Conservation (phyloP, 2,888 invertebrate genomes). For the Mesopsocus fuscifrons region DNA sequence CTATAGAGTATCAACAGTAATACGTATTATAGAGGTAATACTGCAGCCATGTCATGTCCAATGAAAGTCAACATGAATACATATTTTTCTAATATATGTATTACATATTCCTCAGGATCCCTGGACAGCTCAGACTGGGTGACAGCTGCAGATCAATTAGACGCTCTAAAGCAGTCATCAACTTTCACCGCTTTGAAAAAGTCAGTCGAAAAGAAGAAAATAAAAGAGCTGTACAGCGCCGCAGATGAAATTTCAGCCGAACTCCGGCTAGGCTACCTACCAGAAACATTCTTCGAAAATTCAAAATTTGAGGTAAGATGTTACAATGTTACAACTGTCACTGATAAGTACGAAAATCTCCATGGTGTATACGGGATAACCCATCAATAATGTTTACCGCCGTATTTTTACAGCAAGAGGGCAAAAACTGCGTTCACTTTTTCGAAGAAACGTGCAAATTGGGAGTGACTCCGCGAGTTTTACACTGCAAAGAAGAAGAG, state of each 20-base stretch:
- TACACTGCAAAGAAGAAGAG: neutral
- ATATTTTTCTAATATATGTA: too few relatives aligned
- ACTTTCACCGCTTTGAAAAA: neutral
- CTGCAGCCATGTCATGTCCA: too few relatives aligned
- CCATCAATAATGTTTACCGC: too few relatives aligned
- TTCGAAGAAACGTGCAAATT: neutral
- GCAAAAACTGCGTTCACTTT: neutral
- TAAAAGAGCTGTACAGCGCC: neutral
- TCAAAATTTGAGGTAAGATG: constrained; percentile 2
- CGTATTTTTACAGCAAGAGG: too few relatives aligned
- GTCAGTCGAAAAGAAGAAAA: neutral
- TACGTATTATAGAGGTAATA: too few relatives aligned
- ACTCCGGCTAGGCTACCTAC: neutral
- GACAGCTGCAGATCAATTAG: constrained; percentile 1
- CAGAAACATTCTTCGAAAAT: neutral
- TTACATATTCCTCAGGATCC: neutral
- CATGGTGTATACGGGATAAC: too few relatives aligned
- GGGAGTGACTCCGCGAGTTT: neutral
- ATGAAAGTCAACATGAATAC: too few relatives aligned
- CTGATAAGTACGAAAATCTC: too few relatives aligned
- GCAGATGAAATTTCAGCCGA: constrained; percentile 2
- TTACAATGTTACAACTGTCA: too few relatives aligned
- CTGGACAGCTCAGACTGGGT: constrained; percentile 1
- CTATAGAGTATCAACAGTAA: too few relatives aligned
- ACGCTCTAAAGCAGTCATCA: constrained; percentile 1